Evolutionary conservation across 2,888 invertebrate genomes (phyloP).

Genomic region (Coenonympha arcania): DNA sequence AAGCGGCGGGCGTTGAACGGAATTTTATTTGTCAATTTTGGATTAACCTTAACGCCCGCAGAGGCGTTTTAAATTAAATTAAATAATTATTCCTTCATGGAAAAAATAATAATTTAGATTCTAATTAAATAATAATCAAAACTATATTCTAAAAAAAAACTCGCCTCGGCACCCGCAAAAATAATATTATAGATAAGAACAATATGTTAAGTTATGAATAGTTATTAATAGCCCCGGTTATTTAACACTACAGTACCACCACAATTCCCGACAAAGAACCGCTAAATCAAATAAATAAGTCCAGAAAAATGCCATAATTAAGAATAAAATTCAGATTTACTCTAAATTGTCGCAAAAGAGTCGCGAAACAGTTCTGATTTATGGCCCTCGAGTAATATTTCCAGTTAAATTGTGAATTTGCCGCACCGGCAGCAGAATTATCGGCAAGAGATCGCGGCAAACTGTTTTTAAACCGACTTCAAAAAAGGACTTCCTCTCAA

Average conservation of each 20-base stretch:
- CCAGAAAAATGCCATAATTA: slow-evolving; percentile 51
- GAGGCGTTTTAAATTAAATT: not conserved
- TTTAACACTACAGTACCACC: too few relatives aligned
- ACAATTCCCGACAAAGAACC: not conserved
- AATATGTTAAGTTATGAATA: too few relatives aligned
- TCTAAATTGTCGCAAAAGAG: slow-evolving; percentile 54
- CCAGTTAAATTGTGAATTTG: slow-evolving; percentile 6
- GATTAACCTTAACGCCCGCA: not conserved
- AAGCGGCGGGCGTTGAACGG: slow-evolving; percentile 28
- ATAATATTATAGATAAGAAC: too few relatives aligned
- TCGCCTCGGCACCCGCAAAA: too few relatives aligned
- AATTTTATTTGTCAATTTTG: slow-evolving; percentile 31
- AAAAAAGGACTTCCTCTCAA: too few relatives aligned
- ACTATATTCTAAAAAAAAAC: too few relatives aligned
- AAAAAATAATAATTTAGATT: too few relatives aligned
- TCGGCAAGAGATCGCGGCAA: slow-evolving; percentile 40
- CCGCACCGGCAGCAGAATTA: slow-evolving; percentile 41
- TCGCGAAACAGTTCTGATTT: slow-evolving; percentile 24
- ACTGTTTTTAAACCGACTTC: slow-evolving; percentile 3
- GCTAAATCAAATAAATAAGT: not conserved
- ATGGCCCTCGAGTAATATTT: slow-evolving; percentile 6
- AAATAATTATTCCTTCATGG: too few relatives aligned
- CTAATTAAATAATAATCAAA: too few relatives aligned
- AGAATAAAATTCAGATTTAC: slow-evolving; percentile 58
- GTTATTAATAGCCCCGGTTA: too few relatives aligned